phyloP scores from a whole-genome alignment of 2,113 vertebrate genomes.

The Pristiophorus japonicus region DNA sequence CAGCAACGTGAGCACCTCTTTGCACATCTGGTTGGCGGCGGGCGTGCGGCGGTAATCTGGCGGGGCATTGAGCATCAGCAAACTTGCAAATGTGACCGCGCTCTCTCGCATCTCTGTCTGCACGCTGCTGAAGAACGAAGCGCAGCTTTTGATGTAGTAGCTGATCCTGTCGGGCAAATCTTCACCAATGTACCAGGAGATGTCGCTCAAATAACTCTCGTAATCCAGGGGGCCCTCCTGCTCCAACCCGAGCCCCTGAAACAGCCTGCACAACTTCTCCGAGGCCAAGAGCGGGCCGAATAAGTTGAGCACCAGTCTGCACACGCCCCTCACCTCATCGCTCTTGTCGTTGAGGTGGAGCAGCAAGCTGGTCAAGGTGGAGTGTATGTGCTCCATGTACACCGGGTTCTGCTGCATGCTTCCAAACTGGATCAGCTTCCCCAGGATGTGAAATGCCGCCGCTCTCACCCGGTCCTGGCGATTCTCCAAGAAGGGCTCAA shows the following conservation, averaged over 20 bases:
- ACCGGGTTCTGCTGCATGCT: neutral
- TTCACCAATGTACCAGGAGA: neutral
- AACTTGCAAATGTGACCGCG: neutral
- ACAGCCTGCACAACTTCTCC: neutral
- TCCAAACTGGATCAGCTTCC: neutral
- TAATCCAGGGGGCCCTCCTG: neutral
- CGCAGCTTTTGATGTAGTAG: neutral
- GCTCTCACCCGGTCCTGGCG: neutral
- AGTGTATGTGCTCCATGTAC: neutral
- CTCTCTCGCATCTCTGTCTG: slow-evolving; percentile 19
- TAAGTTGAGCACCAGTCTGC: neutral
- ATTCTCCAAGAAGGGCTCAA: neutral
- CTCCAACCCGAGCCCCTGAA: neutral
- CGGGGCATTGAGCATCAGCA: neutral
- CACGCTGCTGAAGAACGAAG: neutral
- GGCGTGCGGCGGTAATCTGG: neutral
- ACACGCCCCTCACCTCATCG: neutral
- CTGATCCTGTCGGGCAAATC: neutral
- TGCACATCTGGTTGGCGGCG: neutral
- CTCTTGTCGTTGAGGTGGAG: slow-evolving; percentile 21
- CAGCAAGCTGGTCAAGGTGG: slow-evolving; percentile 1
- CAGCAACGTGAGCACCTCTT: neutral
- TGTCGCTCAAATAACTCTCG: neutral
- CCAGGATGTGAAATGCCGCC: neutral
- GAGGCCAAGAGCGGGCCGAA: neutral